Evolutionary conservation across 2,113 vertebrate species (phyloP), one percentile per base, ranked within the genome.

Genomic region (Cnemophilus loriae): DNA sequence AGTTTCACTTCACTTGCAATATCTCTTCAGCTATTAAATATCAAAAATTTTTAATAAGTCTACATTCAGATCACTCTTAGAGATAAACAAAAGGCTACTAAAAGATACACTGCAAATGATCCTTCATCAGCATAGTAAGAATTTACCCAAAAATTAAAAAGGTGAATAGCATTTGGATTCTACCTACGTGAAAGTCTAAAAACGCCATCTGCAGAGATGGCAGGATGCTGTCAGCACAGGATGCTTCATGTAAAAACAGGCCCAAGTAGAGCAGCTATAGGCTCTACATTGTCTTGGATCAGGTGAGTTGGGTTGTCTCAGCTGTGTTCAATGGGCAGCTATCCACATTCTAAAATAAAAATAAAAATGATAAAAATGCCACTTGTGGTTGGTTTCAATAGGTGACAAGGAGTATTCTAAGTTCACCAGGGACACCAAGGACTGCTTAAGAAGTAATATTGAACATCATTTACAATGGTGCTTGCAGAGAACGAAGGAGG

Each of bases 391-490:
- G 23, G n/a, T 24, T 57, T 23, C 57, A 27, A 26, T 26, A 56
- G 35, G 10, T 49, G 27, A 41, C 13, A 78, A 35, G 8, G 5
- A 63, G 12, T 39, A 61, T 42, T 82, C 49, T 1, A 2, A 39
- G 16, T n/a, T 75, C 35, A 50, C 9, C 24, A 33, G 28, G 8
- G 11, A 56, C 33, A 52, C 4, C 10, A 33, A 74, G 17, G 23
- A 46, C 11, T 13, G 2, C 14, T n/a, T 78, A 71, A 78, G 28
- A 46, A 77, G 35, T 42, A 77, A 64, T 30, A 46, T 12, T n/a
- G 47, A 47, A 16, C 4, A 28, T 7, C 0, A 0, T 26, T 47
- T 89, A 15, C 32, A 49, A 0, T 7, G 14, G 4, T 39, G 37
- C 5, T 9, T 76, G 44, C 61, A 44, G 15, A 87, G 57, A 37